These are phyloP conservation scores for Acholoe squamosa DNA, from an alignment of 2,888 invertebrate species.

Conservation along the genomic window DNA sequence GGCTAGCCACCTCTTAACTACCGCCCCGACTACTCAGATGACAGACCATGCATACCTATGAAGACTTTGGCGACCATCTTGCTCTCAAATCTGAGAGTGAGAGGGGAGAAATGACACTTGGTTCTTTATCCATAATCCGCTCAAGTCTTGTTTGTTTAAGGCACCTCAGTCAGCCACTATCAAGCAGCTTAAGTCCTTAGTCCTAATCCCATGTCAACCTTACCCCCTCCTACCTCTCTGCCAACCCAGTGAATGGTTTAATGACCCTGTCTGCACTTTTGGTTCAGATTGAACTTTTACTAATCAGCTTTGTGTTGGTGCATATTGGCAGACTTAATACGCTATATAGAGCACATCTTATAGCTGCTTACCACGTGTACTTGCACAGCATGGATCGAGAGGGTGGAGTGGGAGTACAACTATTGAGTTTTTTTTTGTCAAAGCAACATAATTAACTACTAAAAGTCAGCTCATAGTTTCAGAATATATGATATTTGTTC, in stretches of 20 bases:
- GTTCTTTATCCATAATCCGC: conserved; percentile 15
- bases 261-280: background rate
- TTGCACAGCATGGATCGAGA: too few relatives aligned
- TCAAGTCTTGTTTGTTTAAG: conserved; percentile 20
- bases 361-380: too few relatives aligned
- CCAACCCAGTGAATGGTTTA: background rate
- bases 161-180: conserved; percentile 2
- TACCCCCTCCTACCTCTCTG: background rate
- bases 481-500: too few relatives aligned
- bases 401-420: too few relatives aligned
- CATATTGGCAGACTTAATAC: background rate
- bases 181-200: background rate
- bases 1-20: too few relatives aligned
- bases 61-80: background rate
- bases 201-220: background rate
- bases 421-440: too few relatives aligned
- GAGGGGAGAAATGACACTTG: background rate
- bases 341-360: background rate
- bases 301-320: conserved; percentile 2
- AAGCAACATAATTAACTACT: too few relatives aligned
- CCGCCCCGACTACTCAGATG: background rate
- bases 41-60: background rate
- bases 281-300: background rate
- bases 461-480: too few relatives aligned
- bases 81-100: background rate